A percentile compares a stretch with the other conserved stretches of the same genome.
These are phyloP conservation scores for Dicroscelio sp. DNA, from an alignment of 2,888 invertebrate genomes.

Conservation along the genomic window DNA sequence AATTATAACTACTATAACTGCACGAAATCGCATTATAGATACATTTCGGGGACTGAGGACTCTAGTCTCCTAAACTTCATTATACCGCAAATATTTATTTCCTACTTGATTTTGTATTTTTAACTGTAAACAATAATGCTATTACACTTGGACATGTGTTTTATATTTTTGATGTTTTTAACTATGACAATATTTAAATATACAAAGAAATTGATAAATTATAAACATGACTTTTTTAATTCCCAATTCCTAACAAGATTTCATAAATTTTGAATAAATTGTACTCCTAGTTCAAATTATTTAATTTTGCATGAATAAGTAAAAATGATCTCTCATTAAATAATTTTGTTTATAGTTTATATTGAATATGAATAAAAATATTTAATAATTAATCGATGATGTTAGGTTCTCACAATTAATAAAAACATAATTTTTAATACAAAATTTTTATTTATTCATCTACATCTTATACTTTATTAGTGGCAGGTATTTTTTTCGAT, in stretches of 20 bases:
- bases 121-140: conserved; percentile 89
- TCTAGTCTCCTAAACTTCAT: conserved; percentile 89
- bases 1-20: conserved; percentile 80
- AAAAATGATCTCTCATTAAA: no score
- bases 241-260: neutral
- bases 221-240: conserved; percentile 29
- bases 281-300: no score
- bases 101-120: conserved; percentile 90
- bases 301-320: no score
- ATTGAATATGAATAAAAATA: no score
- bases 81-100: conserved; percentile 90
- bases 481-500: conserved; percentile 69
- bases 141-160: conserved; percentile 89
- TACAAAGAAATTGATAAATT: conserved; percentile 84
- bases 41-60: conserved; percentile 88
- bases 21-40: conserved; percentile 84
- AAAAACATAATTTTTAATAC: no score
- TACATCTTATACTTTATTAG: conserved; percentile 58
- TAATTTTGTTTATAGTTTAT: no score
- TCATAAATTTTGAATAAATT: no score
- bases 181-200: conserved; percentile 89
- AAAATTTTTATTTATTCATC: conserved; percentile 71
- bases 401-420: no score
- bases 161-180: conserved; percentile 89
- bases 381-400: no score